Evolutionary conservation across 2,888 invertebrate species (phyloP).

Genomic region (Sinhomidia bicolor): DNA sequence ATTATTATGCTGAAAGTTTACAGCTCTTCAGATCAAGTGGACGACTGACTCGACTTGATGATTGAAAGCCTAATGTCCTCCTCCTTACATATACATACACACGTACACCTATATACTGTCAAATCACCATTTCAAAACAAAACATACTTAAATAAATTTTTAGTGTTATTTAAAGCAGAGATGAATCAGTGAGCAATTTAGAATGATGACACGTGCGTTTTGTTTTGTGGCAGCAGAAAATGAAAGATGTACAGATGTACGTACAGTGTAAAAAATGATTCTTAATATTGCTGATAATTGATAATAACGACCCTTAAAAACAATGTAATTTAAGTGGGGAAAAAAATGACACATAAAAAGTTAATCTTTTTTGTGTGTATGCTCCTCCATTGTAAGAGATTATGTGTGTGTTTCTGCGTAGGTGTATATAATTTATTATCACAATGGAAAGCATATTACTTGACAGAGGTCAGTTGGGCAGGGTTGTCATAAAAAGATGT

Average conservation of each 20-base stretch:
- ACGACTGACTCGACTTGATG: slow-evolving; percentile 67
- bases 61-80: slow-evolving; percentile 61
- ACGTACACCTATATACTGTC: slow-evolving; percentile 10
- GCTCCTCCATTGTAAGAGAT: too few species aligned
- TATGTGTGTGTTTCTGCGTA: slow-evolving; percentile 52
- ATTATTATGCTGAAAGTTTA: slow-evolving; percentile 52
- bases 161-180: background rate
- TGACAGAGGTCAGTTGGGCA: slow-evolving; percentile 75
- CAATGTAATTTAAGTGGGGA: slow-evolving; percentile 29
- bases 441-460: slow-evolving; percentile 59
- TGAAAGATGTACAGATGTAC: background rate
- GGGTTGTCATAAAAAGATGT: slow-evolving; percentile 66
- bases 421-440: slow-evolving; percentile 68
- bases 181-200: background rate
- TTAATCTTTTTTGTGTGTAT: background rate
- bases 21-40: slow-evolving; percentile 54
- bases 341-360: slow-evolving; percentile 60
- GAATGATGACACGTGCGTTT: slow-evolving; percentile 56
- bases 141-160: too few species aligned
- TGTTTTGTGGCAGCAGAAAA: background rate
- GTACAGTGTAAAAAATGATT: slow-evolving; percentile 6
- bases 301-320: slow-evolving; percentile 30
- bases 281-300: slow-evolving; percentile 35
- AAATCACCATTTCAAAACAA: too few species aligned
- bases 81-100: too few species aligned